phyloP scores from a whole-genome alignment of 2,113 vertebrate genomes.

The Sclerurus mexicanus region DNA sequence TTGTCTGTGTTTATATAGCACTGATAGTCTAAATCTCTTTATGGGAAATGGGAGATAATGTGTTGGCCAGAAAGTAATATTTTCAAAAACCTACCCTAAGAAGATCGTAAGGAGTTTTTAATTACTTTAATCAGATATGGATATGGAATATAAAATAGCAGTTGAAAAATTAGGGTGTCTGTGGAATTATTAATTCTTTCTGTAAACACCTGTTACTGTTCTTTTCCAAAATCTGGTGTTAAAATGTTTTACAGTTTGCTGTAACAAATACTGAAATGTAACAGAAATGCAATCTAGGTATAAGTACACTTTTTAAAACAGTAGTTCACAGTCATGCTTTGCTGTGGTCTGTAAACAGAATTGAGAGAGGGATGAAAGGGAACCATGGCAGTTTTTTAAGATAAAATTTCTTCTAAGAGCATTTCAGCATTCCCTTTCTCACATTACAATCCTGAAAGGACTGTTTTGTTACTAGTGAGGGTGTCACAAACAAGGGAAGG shows the following conservation, averaged over 20 bases:
- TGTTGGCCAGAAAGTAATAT: not conserved
- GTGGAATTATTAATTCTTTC: not conserved
- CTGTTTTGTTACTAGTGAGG: not conserved
- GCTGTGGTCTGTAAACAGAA: not conserved
- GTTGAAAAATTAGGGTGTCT: not conserved
- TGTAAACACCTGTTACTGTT: not conserved
- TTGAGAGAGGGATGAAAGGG: not conserved
- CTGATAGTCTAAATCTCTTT: not conserved
- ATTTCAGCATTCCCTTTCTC: not conserved
- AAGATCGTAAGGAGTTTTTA: not conserved
- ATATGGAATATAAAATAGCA: not conserved
- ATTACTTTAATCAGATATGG: not conserved
- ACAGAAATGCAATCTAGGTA: not conserved
- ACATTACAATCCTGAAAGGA: not conserved
- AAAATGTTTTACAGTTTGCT: not conserved
- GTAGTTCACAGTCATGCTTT: not conserved
- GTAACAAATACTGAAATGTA: not conserved
- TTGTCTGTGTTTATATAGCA: not conserved
- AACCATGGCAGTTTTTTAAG: accelerated
- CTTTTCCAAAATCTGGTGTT: not conserved
- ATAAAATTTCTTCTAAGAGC: not conserved
- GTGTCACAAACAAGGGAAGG: not conserved
- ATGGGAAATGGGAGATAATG: not conserved
- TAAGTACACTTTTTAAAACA: not conserved
- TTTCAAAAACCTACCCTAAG: not conserved